Base-by-base conservation (phyloP, 1,140 invertebrate genomes). In the Proctacanthus coquilletti region DNA sequence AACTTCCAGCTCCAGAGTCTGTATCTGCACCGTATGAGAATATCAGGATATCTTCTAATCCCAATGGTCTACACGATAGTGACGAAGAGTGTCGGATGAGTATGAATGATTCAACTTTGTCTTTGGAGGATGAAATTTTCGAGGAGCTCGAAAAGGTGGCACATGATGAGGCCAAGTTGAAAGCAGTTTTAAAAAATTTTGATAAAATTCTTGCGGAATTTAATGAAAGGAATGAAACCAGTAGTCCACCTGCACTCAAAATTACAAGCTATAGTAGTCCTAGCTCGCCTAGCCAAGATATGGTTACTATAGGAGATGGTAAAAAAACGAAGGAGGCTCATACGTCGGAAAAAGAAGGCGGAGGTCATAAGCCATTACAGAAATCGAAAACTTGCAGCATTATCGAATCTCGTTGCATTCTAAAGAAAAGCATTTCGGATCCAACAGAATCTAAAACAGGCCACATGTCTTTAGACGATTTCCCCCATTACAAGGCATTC, bases 331-430 rank as follows among this genome's bases (percentile, higher is more conserved):
- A n/a, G n/a, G n/a, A n/a, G n/a, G n/a, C n/a, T n/a, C n/a, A n/a
- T n/a, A n/a, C n/a, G n/a, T n/a, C n/a, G n/a, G n/a, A n/a, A n/a
- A n/a, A n/a, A n/a, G n/a, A n/a, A n/a, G n/a, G n/a, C 23, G 23
- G 23, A 6, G 9, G 14, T 6, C 31, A 33, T 6, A 35, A 69
- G 25, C 64, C 64, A 46, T 48, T 73, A 29, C 66, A 71, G 44
- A 72, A 72, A 52, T 69, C 71, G 4, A 71, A 71, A 51, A 72
- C 70, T 42, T 73, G 70, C 50, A 70, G 68, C 42, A 71, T 73
- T 37, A 73, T 73, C 34, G 70, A 72, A 46, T 71, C 69, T 2
- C 63, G 66, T 44, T 73, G 70, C 48, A 70, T 72, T 39, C 55
- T 72, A 29, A 73, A 73, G 43, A 70, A 69, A 46, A 19, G 3